phyloP scores from a whole-genome alignment of 92 coral and sea anemone genomes.

The Epizoanthus ramosus region DNA sequence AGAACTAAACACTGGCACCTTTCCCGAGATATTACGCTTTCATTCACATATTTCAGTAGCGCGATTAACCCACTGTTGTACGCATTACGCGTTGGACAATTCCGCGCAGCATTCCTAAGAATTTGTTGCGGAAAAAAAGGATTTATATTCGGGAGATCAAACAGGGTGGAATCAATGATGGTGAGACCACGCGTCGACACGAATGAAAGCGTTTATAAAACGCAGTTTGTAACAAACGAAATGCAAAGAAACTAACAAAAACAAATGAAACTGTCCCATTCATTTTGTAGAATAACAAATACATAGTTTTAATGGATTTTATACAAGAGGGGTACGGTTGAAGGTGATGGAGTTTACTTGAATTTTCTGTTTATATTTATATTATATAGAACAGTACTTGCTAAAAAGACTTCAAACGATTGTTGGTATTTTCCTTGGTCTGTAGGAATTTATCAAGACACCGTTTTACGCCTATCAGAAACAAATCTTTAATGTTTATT shows the following conservation, averaged over 20 bases:
- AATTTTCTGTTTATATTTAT: no score
- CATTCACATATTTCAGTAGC: slow-evolving; percentile 86
- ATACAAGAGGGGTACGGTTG: no score
- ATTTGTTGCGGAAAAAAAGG: slow-evolving; percentile 33
- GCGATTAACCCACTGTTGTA: slow-evolving; percentile 79
- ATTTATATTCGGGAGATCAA: neutral
- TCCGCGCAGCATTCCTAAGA: slow-evolving; percentile 71
- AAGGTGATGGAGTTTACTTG: no score
- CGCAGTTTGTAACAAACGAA: neutral
- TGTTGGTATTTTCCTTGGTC: no score
- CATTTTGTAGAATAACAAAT: no score
- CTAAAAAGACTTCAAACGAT: no score
- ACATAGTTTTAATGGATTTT: no score
- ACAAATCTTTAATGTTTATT: no score
- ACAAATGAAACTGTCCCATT: neutral
- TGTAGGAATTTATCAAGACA: no score
- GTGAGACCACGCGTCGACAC: neutral
- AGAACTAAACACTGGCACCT: slow-evolving; percentile 55
- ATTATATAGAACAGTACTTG: no score
- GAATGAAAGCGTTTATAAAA: neutral
- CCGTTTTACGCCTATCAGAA: no score
- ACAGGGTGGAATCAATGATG: slow-evolving; percentile 19
- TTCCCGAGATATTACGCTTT: slow-evolving; percentile 76
- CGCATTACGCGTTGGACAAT: slow-evolving; percentile 78
- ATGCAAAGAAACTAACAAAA: neutral